phyloP scores from a whole-genome alignment of 2,888 invertebrate genomes.

The Cataglyphis livida region DNA sequence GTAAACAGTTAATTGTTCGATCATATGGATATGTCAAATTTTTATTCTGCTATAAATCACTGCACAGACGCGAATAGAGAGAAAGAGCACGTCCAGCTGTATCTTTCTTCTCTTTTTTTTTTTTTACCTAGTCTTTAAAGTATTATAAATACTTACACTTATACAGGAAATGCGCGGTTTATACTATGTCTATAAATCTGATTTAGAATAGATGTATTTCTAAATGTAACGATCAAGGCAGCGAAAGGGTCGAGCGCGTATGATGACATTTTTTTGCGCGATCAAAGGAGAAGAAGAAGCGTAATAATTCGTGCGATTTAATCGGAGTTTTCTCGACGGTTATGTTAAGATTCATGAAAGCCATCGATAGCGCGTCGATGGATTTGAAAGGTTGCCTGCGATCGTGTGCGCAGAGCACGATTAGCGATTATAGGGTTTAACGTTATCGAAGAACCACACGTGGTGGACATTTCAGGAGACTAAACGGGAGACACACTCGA shows the following conservation, averaged over 20 bases:
- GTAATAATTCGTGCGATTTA: conserved; percentile 7
- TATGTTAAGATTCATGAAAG: background rate
- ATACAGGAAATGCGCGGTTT: background rate
- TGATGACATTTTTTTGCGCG: background rate
- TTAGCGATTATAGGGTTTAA: conserved; percentile 20
- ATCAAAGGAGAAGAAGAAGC: background rate
- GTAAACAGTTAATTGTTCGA: background rate
- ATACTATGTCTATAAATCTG: background rate
- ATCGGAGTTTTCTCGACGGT: conserved; percentile 14
- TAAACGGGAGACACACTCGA: conserved; percentile 15
- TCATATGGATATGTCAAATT: background rate
- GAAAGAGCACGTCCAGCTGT: background rate
- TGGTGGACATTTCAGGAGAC: conserved; percentile 41
- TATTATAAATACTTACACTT: background rate
- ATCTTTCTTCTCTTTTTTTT: background rate
- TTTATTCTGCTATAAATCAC: too few species aligned
- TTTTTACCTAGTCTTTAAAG: background rate
- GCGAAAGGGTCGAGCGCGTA: conserved; percentile 9
- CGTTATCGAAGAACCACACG: conserved; percentile 10
- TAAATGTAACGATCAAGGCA: background rate
- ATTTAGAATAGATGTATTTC: background rate
- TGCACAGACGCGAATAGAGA: background rate
- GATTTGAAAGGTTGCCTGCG: background rate
- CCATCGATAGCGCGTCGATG: conserved; percentile 12
- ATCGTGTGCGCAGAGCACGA: conserved; percentile 5